These are phyloP conservation scores for Ophioninae sp. DNA, from an alignment of 2,888 invertebrate genomes.

Conservation along the genomic window DNA sequence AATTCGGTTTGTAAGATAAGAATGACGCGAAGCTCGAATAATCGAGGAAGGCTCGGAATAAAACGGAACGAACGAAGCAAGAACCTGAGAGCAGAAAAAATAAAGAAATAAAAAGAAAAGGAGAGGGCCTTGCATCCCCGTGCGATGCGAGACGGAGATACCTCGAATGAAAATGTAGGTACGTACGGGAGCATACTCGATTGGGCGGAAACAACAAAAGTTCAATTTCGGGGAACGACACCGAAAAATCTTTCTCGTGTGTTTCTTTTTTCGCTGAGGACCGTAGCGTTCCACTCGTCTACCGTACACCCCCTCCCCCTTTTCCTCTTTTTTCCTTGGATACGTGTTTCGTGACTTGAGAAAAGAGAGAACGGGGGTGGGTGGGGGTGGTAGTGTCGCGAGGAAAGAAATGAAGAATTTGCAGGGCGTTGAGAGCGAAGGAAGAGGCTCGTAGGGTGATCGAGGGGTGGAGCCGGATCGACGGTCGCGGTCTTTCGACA, in stretches of 20 bases:
- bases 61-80: slow-evolving; percentile 60
- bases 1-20: slow-evolving; percentile 1
- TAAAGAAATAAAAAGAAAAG: slow-evolving; percentile 46
- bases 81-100: slow-evolving; percentile 63
- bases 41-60: slow-evolving; percentile 26
- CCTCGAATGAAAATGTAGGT: slow-evolving; percentile 26
- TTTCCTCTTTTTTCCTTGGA: background rate
- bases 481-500: slow-evolving; percentile 32
- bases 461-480: slow-evolving; percentile 48
- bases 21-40: background rate
- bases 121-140: slow-evolving; percentile 51
- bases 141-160: slow-evolving; percentile 64
- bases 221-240: slow-evolving; percentile 77
- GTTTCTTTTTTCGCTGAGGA: slow-evolving; percentile 66
- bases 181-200: slow-evolving; percentile 50
- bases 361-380: slow-evolving; percentile 9
- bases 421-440: slow-evolving; percentile 16
- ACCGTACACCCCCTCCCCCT: slow-evolving; percentile 24
- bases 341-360: slow-evolving; percentile 32
- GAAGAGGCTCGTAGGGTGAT: slow-evolving; percentile 31
- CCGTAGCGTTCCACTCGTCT: slow-evolving; percentile 58
- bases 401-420: slow-evolving; percentile 42
- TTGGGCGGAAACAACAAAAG: slow-evolving; percentile 75
- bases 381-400: slow-evolving; percentile 22
- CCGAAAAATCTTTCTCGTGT: slow-evolving; percentile 73